Base-by-base conservation (phyloP, 2,113 vertebrate species). In the Ammodytes marinus region DNA sequence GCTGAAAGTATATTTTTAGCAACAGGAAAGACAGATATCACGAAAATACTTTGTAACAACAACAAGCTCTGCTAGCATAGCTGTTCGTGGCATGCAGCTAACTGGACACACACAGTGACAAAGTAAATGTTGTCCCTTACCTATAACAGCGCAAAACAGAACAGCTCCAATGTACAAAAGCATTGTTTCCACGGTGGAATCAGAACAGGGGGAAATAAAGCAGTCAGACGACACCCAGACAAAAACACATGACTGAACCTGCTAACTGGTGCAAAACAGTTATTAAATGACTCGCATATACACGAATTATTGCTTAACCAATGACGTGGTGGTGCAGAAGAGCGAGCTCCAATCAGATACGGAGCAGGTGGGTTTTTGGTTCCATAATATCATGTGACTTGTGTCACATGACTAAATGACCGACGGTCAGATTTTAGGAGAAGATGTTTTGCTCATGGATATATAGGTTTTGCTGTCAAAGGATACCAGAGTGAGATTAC, bases 91-190 rank as follows among this genome's bases (percentile, higher is more conserved):
- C 68, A 49, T n/a, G 69, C 11, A 65, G 59, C 77, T 61, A 75
- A 69, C 37, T 57, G 17, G 3, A 80, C 52, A 69, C 71, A 77
- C 2, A 3, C 5, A 1, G 4, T 1, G 45, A 6, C 3, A 8
- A 43, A 12, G 0, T 1, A 45, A 70, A 59, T 2, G 19, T 49
- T 0, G 0, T 13, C 7, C 1, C 77, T 90, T 91, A 95, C 94
- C 94, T 65, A 19, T 35, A 8, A 58, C 69, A 65, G 82, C 68
- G 47, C 63, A 77, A 68, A 94, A 12, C 60, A 95, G 13, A 54
- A 78, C 71, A 4, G 54, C 81, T 10, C 60, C 80, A 40, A 80
- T 12, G 49, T 19, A 65, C 57, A 85, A 69, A 54, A 6, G 63
- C 93, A 94, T 94, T 4, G 3, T 83, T 40, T 27, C 54, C 5